Base-by-base conservation (phyloP, 2,888 invertebrate genomes). In the Galerucella calmariensis region DNA sequence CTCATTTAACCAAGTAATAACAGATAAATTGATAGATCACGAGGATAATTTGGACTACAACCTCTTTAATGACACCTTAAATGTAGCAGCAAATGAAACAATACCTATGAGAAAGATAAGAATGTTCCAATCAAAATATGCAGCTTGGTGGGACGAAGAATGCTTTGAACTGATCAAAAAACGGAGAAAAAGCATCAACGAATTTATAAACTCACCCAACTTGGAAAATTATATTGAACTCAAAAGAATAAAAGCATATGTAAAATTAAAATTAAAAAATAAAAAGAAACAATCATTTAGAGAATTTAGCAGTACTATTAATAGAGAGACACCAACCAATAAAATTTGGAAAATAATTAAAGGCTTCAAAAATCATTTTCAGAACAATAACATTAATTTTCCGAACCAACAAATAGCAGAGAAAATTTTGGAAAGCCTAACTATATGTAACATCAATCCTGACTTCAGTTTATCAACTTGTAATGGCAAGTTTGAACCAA, bases 281-380 rank as follows among this genome's bases (percentile, higher is more conserved):
- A n/a, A n/a, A n/a, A n/a, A n/a, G n/a, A n/a, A 67, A 67, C 35
- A 51, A 53, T 51, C 48, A 53, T 69, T 69, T 41, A 69, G 41
- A 59, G 5, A 58, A 58, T 58, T 69, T 58, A 53, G 68, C 41
- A 58, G 41, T 4, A 14, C 68, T 10, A 4, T 69, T 4, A 69
- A 69, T 58, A 69, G 68, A 41, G 44, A 69, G 14, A 35, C 68
- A 12, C 35, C 56, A 9, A 56, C 53, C 6, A 69, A 56, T 9
- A 58, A 69, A 20, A 58, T 69, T 69, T 69, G 68, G 68, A 69
- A 69, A 9, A 69, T n/a, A 58, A 41, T 69, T 14, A 69, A 69
- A 69, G 56, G 58, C 16, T 69, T 69, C 14, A 58, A 56, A 69
- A 51, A 51, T 11, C 24, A 69, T 9, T 24, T 16, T 58, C 44